Evolutionary conservation across 2,113 vertebrate species (phyloP).

Genomic region (Tragulus kanchil): DNA sequence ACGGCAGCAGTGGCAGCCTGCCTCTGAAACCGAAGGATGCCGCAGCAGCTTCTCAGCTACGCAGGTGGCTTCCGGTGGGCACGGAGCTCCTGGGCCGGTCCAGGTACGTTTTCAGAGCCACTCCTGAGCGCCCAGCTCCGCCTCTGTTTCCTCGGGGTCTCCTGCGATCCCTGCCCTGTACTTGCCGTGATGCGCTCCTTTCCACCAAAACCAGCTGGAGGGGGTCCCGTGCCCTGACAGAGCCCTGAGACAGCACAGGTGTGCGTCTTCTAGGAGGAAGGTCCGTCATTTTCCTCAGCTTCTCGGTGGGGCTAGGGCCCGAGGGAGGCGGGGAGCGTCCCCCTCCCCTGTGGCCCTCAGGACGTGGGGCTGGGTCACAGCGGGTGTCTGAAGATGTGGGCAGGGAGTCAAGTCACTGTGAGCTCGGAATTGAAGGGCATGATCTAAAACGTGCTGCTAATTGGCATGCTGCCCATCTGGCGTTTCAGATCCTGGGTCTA

Average conservation of each 20-base stretch:
- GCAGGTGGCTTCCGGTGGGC: background rate
- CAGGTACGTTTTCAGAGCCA: background rate
- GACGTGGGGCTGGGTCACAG: background rate
- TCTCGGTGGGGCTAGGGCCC: background rate
- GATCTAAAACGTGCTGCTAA: background rate
- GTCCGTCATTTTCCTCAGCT: background rate
- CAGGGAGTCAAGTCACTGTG: rapidly evolving
- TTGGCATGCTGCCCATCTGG: background rate
- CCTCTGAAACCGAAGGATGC: background rate
- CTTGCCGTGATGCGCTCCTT: rapidly evolving
- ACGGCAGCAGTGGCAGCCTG: rapidly evolving
- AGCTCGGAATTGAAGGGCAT: background rate
- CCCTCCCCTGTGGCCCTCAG: rapidly evolving
- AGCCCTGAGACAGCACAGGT: rapidly evolving
- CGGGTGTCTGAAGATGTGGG: background rate
- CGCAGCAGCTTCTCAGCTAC: background rate
- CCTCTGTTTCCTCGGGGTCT: background rate
- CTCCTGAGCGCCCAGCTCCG: background rate
- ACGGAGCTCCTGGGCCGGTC: background rate
- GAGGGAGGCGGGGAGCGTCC: background rate
- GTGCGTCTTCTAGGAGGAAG: background rate
- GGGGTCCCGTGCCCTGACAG: background rate
- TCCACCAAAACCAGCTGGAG: no score
- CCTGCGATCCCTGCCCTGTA: rapidly evolving
- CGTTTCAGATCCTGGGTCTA: background rate